Conservation (phyloP, 2,888 invertebrate genomes). For the Melinopterus prodromus region DNA sequence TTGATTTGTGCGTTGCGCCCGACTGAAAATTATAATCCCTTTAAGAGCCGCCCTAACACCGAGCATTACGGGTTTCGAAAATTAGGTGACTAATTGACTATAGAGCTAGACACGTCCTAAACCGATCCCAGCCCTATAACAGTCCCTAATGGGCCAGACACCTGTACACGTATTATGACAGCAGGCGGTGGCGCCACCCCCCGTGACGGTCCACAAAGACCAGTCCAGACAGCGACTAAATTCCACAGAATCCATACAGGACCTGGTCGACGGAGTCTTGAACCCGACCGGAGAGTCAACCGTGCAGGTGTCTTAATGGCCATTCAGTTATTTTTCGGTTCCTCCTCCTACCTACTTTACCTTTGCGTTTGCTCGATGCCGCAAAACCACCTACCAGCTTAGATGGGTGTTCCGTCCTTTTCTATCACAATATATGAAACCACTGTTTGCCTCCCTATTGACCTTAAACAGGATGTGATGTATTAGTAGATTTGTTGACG, state of each 20-base stretch:
- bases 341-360: conserved; percentile 35
- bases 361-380: conserved; percentile 22
- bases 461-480: conserved; percentile 30
- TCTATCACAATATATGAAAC: conserved; percentile 14
- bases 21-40: background rate
- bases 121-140: conserved; percentile 28
- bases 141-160: conserved; percentile 51
- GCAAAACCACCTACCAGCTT: conserved; percentile 16
- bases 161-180: conserved; percentile 50
- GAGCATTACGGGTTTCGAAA: conserved; percentile 13
- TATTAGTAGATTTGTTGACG: conserved; percentile 32
- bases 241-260: conserved; percentile 33
- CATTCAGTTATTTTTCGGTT: conserved; percentile 38
- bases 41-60: background rate
- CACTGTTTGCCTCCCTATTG: conserved; percentile 23
- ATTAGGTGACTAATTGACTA: conserved; percentile 39
- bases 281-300: conserved; percentile 31
- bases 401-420: conserved; percentile 11
- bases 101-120: conserved; percentile 35
- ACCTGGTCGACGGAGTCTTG: background rate
- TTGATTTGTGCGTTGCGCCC: background rate
- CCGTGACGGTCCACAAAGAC: conserved; percentile 49
- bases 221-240: conserved; percentile 30
- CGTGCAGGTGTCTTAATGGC: conserved; percentile 52
- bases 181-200: conserved; percentile 54